Conservation (phyloP, 2,113 vertebrate genomes). For the Ascaphus truei region DNA sequence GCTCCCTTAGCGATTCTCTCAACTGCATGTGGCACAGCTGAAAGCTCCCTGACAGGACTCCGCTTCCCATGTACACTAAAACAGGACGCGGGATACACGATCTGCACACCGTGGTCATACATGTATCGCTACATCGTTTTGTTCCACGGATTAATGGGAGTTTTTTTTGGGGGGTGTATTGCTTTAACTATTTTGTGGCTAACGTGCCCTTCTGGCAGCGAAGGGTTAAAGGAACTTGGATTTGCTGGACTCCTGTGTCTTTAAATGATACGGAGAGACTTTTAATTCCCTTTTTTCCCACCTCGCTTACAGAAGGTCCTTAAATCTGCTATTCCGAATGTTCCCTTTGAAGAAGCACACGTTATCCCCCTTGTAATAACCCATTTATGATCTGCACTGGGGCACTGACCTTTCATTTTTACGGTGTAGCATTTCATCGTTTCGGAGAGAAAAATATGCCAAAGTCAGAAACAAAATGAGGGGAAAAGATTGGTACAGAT, state of each 20-base stretch:
- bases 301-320: too few species aligned
- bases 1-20: background rate
- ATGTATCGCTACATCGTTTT: conserved; percentile 11
- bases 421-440: background rate
- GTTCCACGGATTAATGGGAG: too few species aligned
- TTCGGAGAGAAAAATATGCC: background rate
- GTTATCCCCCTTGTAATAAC: background rate
- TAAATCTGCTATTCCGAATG: background rate
- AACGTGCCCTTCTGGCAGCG: too few species aligned
- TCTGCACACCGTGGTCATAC: background rate
- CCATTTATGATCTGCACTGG: background rate
- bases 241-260: too few species aligned
- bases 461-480: background rate
- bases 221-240: too few species aligned
- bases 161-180: too few species aligned
- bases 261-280: too few species aligned
- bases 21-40: conserved; percentile 8
- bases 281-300: too few species aligned
- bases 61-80: conserved; percentile 11
- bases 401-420: conserved; percentile 11
- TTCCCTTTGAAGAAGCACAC: background rate
- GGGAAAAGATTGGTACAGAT: too few species aligned
- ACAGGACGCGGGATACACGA: background rate
- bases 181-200: too few species aligned
- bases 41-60: conserved; percentile 6